Evolutionary conservation across 2,888 invertebrate species (phyloP).

Genomic region (Parnassius orleans): DNA sequence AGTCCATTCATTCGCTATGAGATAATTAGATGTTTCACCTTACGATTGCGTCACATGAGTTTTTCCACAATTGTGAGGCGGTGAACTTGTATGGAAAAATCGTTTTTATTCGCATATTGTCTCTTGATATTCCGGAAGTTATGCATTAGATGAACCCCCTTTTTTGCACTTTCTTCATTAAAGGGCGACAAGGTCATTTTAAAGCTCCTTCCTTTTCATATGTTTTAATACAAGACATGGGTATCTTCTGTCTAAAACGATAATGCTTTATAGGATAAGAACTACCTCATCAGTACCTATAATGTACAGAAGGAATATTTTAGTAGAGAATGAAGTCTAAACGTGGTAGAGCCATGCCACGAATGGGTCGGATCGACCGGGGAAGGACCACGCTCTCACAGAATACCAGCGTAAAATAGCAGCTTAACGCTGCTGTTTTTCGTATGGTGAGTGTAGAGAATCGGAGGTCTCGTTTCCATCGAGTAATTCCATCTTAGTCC

Average conservation of each 20-base stretch:
- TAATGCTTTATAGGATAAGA: not conserved
- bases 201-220: not conserved
- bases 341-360: too few relatives aligned
- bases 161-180: slow-evolving; percentile 16
- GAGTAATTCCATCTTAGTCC: too few relatives aligned
- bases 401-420: too few relatives aligned
- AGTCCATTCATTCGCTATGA: slow-evolving; percentile 72
- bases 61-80: slow-evolving; percentile 68
- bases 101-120: slow-evolving; percentile 49
- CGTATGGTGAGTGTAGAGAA: too few relatives aligned
- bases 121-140: slow-evolving; percentile 53
- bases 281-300: not conserved
- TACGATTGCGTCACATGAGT: slow-evolving; percentile 66
- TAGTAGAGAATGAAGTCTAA: too few relatives aligned
- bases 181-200: not conserved
- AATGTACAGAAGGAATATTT: not conserved
- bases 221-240: not conserved
- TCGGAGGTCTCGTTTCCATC: too few relatives aligned
- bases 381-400: too few relatives aligned
- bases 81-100: slow-evolving; percentile 55
- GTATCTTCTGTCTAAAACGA: too few relatives aligned
- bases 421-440: too few relatives aligned
- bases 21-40: slow-evolving; percentile 78
- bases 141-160: slow-evolving; percentile 15
- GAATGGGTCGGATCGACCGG: too few relatives aligned